Percentiles rank a stretch among this genome's conserved stretches.
Conservation (phyloP, 2,888 invertebrate species). For the Hoplodrina blanda region DNA sequence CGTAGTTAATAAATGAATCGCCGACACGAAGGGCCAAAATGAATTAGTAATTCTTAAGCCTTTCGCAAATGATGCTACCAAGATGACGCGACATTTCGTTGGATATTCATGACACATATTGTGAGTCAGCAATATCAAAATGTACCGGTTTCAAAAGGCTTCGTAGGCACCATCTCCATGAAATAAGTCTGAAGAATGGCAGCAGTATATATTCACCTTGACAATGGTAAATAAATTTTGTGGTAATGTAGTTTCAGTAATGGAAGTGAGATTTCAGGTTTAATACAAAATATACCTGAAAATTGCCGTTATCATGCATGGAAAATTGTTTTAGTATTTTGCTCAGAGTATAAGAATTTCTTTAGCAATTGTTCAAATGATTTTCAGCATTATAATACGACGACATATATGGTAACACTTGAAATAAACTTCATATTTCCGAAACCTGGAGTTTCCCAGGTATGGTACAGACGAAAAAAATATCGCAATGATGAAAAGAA, state of each 20-base stretch:
- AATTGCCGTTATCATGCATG: not conserved
- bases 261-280: not conserved
- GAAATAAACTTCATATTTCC: no score
- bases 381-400: no score
- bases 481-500: no score
- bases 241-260: constrained; percentile 5
- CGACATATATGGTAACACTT: no score
- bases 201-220: not conserved
- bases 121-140: constrained; percentile 47
- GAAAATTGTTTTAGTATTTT: not conserved
- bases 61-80: constrained; percentile 38
- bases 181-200: constrained; percentile 26
- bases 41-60: constrained; percentile 37
- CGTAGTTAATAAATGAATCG: constrained; percentile 34
- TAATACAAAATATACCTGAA: not conserved
- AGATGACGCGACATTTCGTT: constrained; percentile 25
- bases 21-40: constrained; percentile 39
- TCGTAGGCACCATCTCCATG: constrained; percentile 23
- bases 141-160: constrained; percentile 35
- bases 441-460: no score
- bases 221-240: constrained; percentile 21
- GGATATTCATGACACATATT: constrained; percentile 30
- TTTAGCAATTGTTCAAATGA: not conserved
- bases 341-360: not conserved
- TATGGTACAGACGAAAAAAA: no score